Base-by-base conservation (phyloP, 2,113 vertebrate species). In the Pontoporia blainvillei region DNA sequence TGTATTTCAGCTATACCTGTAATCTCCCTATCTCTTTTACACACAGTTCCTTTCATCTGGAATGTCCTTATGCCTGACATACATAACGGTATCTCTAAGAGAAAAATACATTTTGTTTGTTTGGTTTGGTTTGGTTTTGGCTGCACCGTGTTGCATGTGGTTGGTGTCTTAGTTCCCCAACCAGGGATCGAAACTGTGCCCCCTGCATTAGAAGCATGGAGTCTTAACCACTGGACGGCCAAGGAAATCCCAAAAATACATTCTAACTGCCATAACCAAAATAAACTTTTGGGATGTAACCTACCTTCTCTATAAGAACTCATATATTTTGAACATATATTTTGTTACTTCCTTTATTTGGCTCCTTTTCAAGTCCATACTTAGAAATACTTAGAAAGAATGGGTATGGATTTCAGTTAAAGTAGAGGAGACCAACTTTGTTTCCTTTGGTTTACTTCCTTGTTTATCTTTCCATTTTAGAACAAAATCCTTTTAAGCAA, bases 381-480 rank as follows among this genome's bases (percentile, higher is more conserved):
- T 52, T 52, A 52, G 52, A 94, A 72, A 75, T 83, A 93, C 54
- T 85, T 94, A 54, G 31, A 90, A 94, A 94, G 64, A 96, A 92
- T 83, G 54, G 39, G 25, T 75, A 83, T 36, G 18, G 46, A 67
- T 95, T 86, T 71, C 18, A 87, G 31, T 69, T 54, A 92, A 87
- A 95, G 71, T 66, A 85, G n/a, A 91, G 14, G 31, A 84, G 23
- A 59, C 29, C 76, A 92, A 90, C 84, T 83, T 81, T 94, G 34
- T 61, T 71, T 94, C 72, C 54, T 93, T 90, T 75, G 79, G 44
- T 92, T 94, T 97, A 46, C 94, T 96, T 96, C 44, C 64, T 88
- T 96, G 36, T 91, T 94, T 96, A 97, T 97, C 75, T 97, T 96
- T 93, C 91, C 92, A 95, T 46, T 94, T 69, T 57, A 90, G 62